phyloP scores from a whole-genome alignment of 1,140 invertebrate genomes.

The Dysdera silvatica region DNA sequence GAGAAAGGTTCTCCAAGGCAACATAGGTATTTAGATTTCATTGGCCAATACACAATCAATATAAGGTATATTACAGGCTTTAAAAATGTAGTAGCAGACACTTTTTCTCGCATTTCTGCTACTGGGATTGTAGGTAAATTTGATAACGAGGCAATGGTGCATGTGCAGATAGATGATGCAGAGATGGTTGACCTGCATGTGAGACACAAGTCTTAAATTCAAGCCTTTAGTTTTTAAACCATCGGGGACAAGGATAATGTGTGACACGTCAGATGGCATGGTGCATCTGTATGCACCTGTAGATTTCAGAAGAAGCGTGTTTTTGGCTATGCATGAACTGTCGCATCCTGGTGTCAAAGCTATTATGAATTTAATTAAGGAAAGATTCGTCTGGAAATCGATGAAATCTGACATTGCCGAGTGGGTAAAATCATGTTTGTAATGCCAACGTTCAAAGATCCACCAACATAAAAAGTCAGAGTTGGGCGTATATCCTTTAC shows the following conservation, averaged over 20 bases:
- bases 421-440: neutral
- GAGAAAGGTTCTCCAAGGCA: neutral
- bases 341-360: slow-evolving; percentile 7
- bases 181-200: too few species aligned
- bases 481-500: neutral
- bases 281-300: slow-evolving; percentile 9
- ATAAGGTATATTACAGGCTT: slow-evolving; percentile 40
- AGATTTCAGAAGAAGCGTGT: slow-evolving; percentile 4
- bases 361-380: slow-evolving; percentile 1
- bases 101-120: slow-evolving; percentile 1
- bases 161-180: neutral
- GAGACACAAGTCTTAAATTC: neutral
- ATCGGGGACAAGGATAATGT: neutral
- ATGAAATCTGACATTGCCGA: neutral
- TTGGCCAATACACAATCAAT: slow-evolving; percentile 41
- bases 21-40: slow-evolving; percentile 38
- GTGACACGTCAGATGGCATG: neutral
- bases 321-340: neutral
- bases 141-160: neutral
- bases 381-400: neutral
- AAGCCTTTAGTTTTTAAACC: neutral
- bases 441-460: neutral
- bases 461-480: neutral
- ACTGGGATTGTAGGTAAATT: neutral
- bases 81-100: slow-evolving; percentile 35